Evolutionary conservation across 2,113 vertebrate genomes (phyloP).

Genomic region (Glaucidium brasilianum): DNA sequence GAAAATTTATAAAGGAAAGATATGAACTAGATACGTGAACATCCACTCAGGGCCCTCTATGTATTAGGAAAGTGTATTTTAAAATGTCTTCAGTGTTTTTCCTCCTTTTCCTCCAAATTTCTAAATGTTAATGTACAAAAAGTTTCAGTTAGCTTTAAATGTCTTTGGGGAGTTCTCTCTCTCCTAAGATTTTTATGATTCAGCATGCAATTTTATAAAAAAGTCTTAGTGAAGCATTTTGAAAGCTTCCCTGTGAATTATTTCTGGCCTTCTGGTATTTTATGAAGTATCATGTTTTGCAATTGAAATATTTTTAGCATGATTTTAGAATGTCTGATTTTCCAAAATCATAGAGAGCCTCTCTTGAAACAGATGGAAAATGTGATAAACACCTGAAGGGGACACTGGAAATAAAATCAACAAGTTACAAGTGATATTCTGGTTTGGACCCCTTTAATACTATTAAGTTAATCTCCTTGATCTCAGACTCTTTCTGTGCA

Average conservation of each 20-base stretch:
- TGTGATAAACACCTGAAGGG: background rate
- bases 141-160: background rate
- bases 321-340: slow-evolving; percentile 4
- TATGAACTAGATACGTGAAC: background rate
- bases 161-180: background rate
- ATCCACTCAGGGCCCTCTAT: background rate
- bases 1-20: background rate
- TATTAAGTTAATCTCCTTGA: background rate
- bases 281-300: slow-evolving; percentile 31
- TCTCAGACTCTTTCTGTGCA: background rate
- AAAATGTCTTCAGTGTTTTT: background rate
- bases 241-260: slow-evolving; percentile 37
- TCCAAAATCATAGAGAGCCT: background rate
- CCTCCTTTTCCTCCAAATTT: background rate
- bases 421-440: background rate
- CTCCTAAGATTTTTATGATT: background rate
- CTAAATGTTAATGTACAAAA: background rate
- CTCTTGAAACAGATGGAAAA: slow-evolving; percentile 24
- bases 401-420: background rate
- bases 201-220: background rate
- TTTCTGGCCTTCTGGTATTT: slow-evolving; percentile 42
- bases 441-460: background rate
- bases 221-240: background rate
- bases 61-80: background rate
- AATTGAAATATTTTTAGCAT: slow-evolving; percentile 53